Conservation (phyloP, 2,113 vertebrate genomes). For the Cavia aperea region DNA sequence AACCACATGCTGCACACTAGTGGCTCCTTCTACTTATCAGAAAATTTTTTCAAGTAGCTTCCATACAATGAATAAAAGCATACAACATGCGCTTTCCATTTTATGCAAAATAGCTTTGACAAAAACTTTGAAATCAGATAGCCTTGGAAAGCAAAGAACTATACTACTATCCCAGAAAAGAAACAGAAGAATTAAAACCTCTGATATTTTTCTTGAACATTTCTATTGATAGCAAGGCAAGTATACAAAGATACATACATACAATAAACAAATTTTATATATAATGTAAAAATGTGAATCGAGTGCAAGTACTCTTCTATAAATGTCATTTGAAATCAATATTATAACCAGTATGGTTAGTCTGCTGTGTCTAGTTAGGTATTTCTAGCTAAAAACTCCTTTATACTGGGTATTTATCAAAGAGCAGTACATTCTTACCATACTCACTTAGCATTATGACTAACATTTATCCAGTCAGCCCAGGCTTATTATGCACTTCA, state of each 20-base stretch:
- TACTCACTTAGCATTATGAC: constrained; percentile 32
- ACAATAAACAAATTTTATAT: background rate
- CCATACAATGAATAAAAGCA: background rate
- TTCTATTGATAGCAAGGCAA: background rate
- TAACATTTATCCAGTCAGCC: constrained; percentile 33
- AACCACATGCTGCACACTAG: background rate
- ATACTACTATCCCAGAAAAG: rapidly evolving
- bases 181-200: background rate
- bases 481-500: background rate
- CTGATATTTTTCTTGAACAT: background rate
- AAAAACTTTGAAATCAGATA: background rate
- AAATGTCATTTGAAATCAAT: constrained; percentile 20
- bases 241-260: background rate
- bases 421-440: background rate
- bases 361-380: background rate
- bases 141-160: background rate
- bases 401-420: constrained; percentile 5
- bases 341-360: background rate
- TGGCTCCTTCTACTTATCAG: background rate
- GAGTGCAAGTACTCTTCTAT: background rate
- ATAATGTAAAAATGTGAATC: background rate
- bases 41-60: background rate
- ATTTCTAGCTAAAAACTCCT: constrained; percentile 25
- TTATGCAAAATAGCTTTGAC: background rate
- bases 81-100: background rate